These are phyloP conservation scores for Cephalopterus ornatus DNA, from an alignment of 2,113 vertebrate species.

Conservation along the genomic window DNA sequence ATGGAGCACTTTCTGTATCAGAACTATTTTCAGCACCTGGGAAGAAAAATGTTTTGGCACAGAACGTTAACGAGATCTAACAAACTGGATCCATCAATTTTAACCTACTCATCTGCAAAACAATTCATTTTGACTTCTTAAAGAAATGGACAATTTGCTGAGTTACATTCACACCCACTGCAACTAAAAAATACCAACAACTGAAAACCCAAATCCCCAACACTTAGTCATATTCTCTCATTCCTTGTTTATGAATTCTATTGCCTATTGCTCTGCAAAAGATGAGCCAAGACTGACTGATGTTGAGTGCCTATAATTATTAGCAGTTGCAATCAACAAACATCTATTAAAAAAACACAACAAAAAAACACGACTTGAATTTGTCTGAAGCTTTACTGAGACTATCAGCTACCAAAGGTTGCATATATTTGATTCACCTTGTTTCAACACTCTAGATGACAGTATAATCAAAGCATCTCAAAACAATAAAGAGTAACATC, in stretches of 20 bases:
- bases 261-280: neutral
- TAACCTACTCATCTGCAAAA: neutral
- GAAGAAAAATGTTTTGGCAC: neutral
- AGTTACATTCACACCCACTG: neutral
- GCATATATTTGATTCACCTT: neutral
- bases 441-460: neutral
- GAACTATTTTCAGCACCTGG: slow-evolving; percentile 96
- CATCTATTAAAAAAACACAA: neutral
- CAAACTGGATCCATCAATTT: neutral
- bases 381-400: neutral
- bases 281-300: neutral
- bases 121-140: neutral
- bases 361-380: neutral
- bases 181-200: neutral
- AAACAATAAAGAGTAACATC: neutral
- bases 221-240: neutral
- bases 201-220: neutral
- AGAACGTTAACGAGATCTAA: neutral
- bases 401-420: neutral
- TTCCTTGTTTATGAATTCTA: neutral
- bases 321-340: neutral
- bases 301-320: neutral
- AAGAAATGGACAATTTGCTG: neutral
- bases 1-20: slow-evolving; percentile 97
- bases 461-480: neutral